Conservation (phyloP, 2,113 vertebrate genomes). For the Hyperopisus bebe region DNA sequence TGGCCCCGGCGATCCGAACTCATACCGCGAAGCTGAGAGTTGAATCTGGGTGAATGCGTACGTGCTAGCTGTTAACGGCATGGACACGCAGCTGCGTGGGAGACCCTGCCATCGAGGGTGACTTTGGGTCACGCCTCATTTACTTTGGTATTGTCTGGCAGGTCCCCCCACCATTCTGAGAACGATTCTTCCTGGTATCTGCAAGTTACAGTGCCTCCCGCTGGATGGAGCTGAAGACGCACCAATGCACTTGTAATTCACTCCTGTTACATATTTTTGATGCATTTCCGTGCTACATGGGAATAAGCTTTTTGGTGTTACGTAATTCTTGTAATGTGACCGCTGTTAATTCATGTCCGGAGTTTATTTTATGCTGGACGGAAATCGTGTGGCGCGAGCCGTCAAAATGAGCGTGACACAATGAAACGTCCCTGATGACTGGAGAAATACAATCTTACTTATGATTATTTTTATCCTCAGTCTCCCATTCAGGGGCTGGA, state of each 20-base stretch:
- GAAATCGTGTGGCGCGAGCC: background rate
- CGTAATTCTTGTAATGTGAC: background rate
- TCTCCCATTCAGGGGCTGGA: slow-evolving; percentile 15
- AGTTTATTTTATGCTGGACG: background rate
- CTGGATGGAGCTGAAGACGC: background rate
- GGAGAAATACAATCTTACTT: slow-evolving; percentile 9
- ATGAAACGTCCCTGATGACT: background rate
- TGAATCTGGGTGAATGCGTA: background rate
- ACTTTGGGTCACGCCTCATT: background rate
- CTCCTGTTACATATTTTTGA: background rate
- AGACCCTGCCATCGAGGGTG: background rate
- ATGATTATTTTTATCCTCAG: slow-evolving; percentile 21
- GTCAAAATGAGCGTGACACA: background rate
- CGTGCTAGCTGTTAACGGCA: slow-evolving; percentile 2
- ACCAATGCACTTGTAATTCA: background rate
- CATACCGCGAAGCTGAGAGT: background rate
- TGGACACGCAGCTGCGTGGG: slow-evolving; percentile 23
- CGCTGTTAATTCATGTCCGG: background rate
- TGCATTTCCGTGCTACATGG: background rate
- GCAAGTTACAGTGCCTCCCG: background rate
- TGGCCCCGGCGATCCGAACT: background rate
- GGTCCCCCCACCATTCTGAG: background rate
- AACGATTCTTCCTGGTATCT: background rate
- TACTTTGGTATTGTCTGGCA: background rate
- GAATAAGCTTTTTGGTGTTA: background rate